Conservation (phyloP, 1,140 invertebrate species). For the Cecropterus lyciades region DNA sequence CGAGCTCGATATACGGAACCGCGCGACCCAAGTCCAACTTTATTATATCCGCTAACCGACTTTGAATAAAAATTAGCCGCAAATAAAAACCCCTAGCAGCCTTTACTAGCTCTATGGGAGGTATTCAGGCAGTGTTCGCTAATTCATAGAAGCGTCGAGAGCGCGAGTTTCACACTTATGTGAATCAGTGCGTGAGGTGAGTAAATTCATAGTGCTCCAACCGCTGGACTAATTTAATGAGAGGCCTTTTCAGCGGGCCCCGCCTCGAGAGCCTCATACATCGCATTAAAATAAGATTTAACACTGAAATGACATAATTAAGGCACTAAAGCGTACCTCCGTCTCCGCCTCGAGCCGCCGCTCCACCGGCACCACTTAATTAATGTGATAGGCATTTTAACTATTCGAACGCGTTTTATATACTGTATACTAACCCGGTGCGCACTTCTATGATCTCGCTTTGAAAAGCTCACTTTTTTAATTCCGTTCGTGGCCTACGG, state of each 20-base stretch:
- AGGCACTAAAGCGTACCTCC: constrained; percentile 60
- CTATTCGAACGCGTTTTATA: constrained; percentile 37
- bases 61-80: constrained; percentile 62
- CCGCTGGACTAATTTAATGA: constrained; percentile 80
- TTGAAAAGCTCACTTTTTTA: constrained; percentile 34
- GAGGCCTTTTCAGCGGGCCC: constrained; percentile 71
- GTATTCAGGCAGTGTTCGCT: constrained; percentile 75
- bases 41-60: constrained; percentile 39
- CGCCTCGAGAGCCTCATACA: constrained; percentile 61
- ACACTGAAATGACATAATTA: constrained; percentile 78
- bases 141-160: constrained; percentile 73
- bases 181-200: constrained; percentile 76
- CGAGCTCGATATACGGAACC: constrained; percentile 15
- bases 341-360: constrained; percentile 41
- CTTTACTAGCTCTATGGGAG: constrained; percentile 73
- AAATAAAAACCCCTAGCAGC: constrained; percentile 55
- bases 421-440: constrained; percentile 29
- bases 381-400: constrained; percentile 54
- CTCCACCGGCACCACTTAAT: constrained; percentile 54
- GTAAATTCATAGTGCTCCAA: constrained; percentile 76
- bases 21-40: constrained; percentile 29
- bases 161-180: constrained; percentile 77
- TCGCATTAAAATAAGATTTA: constrained; percentile 75
- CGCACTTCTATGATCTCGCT: constrained; percentile 35
- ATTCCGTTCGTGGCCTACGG: constrained; percentile 34